Evolutionary conservation across 2,113 vertebrate genomes (phyloP), one percentile per base, ranked within the genome.

Genomic region (Falco punctatus): DNA sequence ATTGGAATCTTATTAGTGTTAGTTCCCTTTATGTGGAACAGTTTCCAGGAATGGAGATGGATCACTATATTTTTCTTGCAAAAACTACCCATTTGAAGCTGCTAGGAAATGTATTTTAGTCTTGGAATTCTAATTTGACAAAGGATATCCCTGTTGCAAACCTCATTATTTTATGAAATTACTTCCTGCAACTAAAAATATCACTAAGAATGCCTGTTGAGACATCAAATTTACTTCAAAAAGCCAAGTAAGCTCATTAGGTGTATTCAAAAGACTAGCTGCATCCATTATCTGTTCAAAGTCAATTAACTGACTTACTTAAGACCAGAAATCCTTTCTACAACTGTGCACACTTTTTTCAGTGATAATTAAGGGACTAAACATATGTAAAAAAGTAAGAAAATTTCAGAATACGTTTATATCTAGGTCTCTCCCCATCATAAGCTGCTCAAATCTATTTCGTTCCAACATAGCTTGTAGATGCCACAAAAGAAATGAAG

Each of bases 131-230:
- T 75, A 81, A 57, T 33, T 49, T 64, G 30, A 75, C 51, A 54
- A 79, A 90, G 84, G 67, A 71, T 79, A 89, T 92, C 73, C 52
- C 72, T 72, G 24, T 65, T 75, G 52, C 59, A 88, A 92, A 74
- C 57, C 35, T 91, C 40, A 96, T 86, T 93, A 74, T 87, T 94
- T 96, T 44, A 92, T 27, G 46, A 65, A 95, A 82, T 69, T 65
- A 86, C 67, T 96, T 94, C 92, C 33, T 72, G 46, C 49, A 86
- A 86, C 77, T 87, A 84, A 81, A 94, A 96, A 79, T 96, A 91
- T 49, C n/a, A 61, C 61, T 58, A 81, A 85, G 28, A 28, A 65
- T 75, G 52, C 61, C 81, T 66, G 14, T n/a, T 87, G 91, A 87
- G 81, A 94, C 57, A 75, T 51, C 72, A 92, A 81, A 89, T 75